Evolutionary conservation across 2,797 vertebrate genomes (phyloP).

Genomic region (Poecilia picta): DNA sequence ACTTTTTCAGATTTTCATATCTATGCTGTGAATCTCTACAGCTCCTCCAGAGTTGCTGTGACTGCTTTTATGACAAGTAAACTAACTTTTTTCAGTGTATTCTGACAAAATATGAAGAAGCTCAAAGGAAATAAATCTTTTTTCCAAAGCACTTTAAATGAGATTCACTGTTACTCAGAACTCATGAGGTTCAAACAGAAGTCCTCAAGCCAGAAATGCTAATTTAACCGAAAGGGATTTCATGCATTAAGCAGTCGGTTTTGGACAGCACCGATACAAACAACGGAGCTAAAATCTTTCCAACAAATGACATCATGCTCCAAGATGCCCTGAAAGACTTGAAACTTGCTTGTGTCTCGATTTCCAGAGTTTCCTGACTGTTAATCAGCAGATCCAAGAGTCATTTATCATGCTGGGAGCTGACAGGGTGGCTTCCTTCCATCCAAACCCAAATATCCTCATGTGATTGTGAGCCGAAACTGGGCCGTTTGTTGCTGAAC

Average conservation of each 20-base stretch:
- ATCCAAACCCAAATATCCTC: not conserved
- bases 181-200: constrained; percentile 61
- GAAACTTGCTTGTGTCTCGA: constrained; percentile 10
- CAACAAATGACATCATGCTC: constrained; percentile 26
- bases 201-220: constrained; percentile 14
- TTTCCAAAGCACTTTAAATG: not conserved
- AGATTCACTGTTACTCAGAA: constrained; percentile 38
- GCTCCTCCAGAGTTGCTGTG: not conserved
- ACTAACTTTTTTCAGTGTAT: not conserved
- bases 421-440: constrained; percentile 28
- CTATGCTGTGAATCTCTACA: not conserved
- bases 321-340: constrained; percentile 17
- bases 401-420: constrained; percentile 59
- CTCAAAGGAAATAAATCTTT: not conserved
- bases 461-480: not conserved
- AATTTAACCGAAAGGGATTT: constrained; percentile 1
- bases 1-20: not conserved
- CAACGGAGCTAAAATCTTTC: constrained; percentile 21
- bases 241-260: constrained; percentile 12
- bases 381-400: constrained; percentile 48
- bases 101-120: not conserved
- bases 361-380: constrained; percentile 51
- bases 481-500: not conserved
- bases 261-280: constrained; percentile 14
- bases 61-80: too few species aligned